Evolutionary conservation across 2,888 invertebrate genomes (phyloP).

Genomic region (Sesamia inferens): DNA sequence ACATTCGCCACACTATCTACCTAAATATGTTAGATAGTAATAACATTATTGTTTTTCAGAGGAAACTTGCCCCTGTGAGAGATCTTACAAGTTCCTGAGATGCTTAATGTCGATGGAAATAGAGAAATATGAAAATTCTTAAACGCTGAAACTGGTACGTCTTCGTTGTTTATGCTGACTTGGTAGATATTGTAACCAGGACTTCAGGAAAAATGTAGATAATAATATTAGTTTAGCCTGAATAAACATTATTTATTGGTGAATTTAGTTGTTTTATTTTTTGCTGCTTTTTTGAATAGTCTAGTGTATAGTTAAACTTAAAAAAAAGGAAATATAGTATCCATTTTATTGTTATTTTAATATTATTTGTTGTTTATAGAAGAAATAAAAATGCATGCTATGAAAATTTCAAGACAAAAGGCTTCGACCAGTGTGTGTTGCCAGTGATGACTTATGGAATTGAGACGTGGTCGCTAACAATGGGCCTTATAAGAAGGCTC

Average conservation of each 20-base stretch:
- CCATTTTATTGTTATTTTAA: too few species aligned
- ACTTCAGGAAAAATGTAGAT: constrained; percentile 8
- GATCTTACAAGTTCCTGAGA: constrained; percentile 87
- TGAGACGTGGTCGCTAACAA: too few species aligned
- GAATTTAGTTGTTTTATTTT: not conserved
- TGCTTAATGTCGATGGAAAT: constrained; percentile 86
- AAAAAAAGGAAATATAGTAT: too few species aligned
- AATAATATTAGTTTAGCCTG: not conserved
- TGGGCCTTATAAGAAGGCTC: too few species aligned
- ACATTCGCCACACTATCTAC: too few species aligned
- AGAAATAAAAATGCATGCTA: too few species aligned
- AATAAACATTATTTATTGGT: constrained; percentile 26
- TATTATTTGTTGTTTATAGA: too few species aligned
- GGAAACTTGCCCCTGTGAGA: constrained; percentile 86
- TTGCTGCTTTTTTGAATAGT: not conserved
- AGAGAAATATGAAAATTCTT: constrained; percentile 68
- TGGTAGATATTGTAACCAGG: constrained; percentile 22
- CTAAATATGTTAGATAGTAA: too few species aligned
- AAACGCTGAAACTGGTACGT: constrained; percentile 1
- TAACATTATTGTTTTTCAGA: constrained; percentile 71
- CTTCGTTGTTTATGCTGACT: constrained; percentile 6
- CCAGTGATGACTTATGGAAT: too few species aligned
- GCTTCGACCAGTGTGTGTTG: too few species aligned
- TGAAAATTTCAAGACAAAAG: too few species aligned
- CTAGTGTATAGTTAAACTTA: too few species aligned